These are phyloP conservation scores for Thereva unica DNA, from an alignment of 2,888 invertebrate species.

Conservation along the genomic window DNA sequence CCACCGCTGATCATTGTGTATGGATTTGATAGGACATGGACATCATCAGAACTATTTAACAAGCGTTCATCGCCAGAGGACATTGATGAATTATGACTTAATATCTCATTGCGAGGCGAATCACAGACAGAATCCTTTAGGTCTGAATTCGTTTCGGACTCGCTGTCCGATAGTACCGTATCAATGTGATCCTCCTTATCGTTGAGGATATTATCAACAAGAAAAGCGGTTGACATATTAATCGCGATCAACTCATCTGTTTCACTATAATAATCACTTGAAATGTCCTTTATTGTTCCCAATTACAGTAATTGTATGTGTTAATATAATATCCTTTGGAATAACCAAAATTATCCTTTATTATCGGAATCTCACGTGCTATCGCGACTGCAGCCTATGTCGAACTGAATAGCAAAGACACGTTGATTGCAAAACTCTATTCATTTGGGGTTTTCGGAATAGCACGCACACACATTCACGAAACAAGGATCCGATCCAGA, in stretches of 20 bases:
- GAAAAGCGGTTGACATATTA: conserved; percentile 56
- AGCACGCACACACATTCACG: conserved; percentile 2
- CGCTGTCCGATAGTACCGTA: conserved; percentile 46
- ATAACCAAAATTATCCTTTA: not conserved
- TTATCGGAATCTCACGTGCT: conserved; percentile 8
- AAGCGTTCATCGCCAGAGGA: conserved; percentile 43
- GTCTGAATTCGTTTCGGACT: conserved; percentile 47
- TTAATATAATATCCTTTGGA: not conserved
- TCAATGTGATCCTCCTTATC: conserved; percentile 50
- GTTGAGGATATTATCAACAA: conserved; percentile 56
- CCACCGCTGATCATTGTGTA: conserved; percentile 37
- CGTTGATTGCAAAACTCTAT: conserved; percentile 16
- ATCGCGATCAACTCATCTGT: conserved; percentile 15
- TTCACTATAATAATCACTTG: too few relatives aligned
- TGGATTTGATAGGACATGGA: conserved; percentile 20
- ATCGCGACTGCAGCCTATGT: conserved; percentile 17
- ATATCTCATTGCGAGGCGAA: conserved; percentile 44
- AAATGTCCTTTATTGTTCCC: too few relatives aligned
- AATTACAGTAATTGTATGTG: too few relatives aligned
- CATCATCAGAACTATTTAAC: conserved; percentile 24
- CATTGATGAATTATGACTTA: conserved; percentile 50
- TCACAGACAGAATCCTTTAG: conserved; percentile 50
- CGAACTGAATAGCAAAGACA: conserved; percentile 25
- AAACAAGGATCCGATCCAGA: too few relatives aligned
- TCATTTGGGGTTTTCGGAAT: not conserved